Conservation (phyloP, 2,888 invertebrate genomes). For the Calameuta pallipes region DNA sequence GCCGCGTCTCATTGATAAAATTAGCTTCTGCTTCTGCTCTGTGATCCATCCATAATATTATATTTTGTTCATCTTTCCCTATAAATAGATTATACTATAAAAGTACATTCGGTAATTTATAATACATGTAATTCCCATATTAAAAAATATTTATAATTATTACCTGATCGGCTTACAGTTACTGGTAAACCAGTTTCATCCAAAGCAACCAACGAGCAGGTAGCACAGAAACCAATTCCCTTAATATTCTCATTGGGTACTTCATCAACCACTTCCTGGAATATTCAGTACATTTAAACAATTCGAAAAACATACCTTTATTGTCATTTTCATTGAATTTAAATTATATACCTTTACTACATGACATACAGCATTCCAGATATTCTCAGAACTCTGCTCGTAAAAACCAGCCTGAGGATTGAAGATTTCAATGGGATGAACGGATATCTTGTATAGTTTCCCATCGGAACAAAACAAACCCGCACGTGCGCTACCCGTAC, state of each 20-base stretch:
- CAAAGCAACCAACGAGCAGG: constrained; percentile 90
- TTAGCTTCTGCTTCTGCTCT: constrained; percentile 84
- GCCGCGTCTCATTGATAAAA: constrained; percentile 80
- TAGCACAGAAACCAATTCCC: constrained; percentile 96
- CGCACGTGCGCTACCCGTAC: constrained; percentile 90
- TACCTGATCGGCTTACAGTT: constrained; percentile 76
- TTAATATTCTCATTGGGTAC: constrained; percentile 72
- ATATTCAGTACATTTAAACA: constrained; percentile 20
- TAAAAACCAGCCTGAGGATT: constrained; percentile 82
- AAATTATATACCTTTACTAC: constrained; percentile 77
- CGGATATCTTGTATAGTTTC: constrained; percentile 73
- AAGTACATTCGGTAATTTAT: neutral
- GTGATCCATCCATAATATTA: constrained; percentile 95
- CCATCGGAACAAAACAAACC: constrained; percentile 81
- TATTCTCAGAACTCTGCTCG: constrained; percentile 91
- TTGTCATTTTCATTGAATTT: neutral
- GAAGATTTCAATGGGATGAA: constrained; percentile 79
- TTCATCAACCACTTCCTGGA: constrained; percentile 72
- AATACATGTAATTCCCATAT: neutral
- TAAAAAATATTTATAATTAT: constrained; percentile 14
- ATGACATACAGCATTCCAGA: constrained; percentile 82
- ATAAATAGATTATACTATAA: constrained; percentile 10
- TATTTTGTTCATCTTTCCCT: constrained; percentile 80
- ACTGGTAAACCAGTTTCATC: constrained; percentile 77
- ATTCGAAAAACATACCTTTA: neutral